These are phyloP conservation scores for Oryctes rhinoceros DNA, from an alignment of 1,140 invertebrate genomes.

Conservation along the genomic window DNA sequence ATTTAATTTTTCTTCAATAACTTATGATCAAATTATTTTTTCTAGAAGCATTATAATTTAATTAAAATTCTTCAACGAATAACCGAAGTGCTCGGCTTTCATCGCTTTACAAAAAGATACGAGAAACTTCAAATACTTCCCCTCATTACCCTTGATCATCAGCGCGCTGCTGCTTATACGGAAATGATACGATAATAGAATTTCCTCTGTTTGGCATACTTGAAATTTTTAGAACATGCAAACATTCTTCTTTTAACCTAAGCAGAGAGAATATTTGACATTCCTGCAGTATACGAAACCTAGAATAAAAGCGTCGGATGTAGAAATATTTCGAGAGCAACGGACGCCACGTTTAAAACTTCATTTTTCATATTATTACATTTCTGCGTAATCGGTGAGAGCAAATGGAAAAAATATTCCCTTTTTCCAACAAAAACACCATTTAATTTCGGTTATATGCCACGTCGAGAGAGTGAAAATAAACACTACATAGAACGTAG, in stretches of 20 bases:
- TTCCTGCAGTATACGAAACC: neutral
- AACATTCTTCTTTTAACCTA: neutral
- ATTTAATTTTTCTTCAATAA: too few relatives aligned
- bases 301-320: neutral
- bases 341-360: neutral
- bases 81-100: too few relatives aligned
- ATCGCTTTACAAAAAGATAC: too few relatives aligned
- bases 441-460: neutral
- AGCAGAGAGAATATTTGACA: neutral
- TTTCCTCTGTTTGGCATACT: constrained; percentile 1
- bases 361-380: neutral
- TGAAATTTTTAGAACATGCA: constrained; percentile 3
- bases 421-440: neutral
- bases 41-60: too few relatives aligned
- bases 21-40: too few relatives aligned
- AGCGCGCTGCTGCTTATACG: neutral
- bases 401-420: neutral
- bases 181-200: constrained; percentile 3
- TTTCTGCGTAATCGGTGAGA: neutral
- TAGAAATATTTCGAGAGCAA: neutral
- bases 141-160: neutral
- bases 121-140: neutral
- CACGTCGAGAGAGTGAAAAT: neutral
- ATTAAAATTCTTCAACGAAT: too few relatives aligned
- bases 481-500: neutral